A percentile compares a stretch with the other conserved stretches of the same genome.
Evolutionary conservation across 2,888 invertebrate species (phyloP).

Genomic region (Ichneumoninae sp.): DNA sequence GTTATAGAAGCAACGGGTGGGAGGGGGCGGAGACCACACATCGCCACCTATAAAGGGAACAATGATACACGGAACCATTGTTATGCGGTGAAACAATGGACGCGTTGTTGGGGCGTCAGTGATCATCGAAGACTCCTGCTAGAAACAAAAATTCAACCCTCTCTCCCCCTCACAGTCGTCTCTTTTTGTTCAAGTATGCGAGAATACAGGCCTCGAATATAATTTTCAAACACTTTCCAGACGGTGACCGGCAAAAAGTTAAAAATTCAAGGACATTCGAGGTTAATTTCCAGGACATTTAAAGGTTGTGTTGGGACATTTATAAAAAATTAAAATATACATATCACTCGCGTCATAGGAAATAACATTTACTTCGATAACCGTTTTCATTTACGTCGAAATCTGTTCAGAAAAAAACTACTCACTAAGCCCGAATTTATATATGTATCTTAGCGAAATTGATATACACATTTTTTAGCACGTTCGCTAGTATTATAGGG

Average conservation of each 20-base stretch:
- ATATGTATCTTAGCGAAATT: too few relatives aligned
- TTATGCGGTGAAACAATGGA: slow-evolving; percentile 73
- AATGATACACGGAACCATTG: slow-evolving; percentile 77
- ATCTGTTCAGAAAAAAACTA: too few relatives aligned
- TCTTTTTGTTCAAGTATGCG: not conserved
- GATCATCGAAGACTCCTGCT: slow-evolving; percentile 1
- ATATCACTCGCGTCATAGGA: too few relatives aligned
- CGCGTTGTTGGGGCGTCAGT: slow-evolving; percentile 25
- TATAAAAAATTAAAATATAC: too few relatives aligned
- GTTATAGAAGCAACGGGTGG: slow-evolving; percentile 18
- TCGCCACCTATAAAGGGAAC: slow-evolving; percentile 68
- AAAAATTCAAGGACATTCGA: not conserved
- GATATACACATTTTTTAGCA: too few relatives aligned
- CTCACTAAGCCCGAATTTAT: too few relatives aligned
- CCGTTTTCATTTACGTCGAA: too few relatives aligned
- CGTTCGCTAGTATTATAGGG: too few relatives aligned
- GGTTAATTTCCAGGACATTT: too few relatives aligned
- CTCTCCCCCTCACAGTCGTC: not conserved
- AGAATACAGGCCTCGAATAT: not conserved
- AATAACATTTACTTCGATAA: too few relatives aligned
- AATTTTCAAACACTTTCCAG: not conserved
- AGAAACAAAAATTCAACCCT: slow-evolving; percentile 1
- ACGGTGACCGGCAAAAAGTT: not conserved
- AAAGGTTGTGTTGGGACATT: too few relatives aligned
- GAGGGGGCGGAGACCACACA: not conserved